Percentiles rank a stretch among this genome's conserved stretches.
These are phyloP conservation scores for Anas platyrhynchos DNA, from an alignment of 2,113 vertebrate species.

Conservation along the genomic window DNA sequence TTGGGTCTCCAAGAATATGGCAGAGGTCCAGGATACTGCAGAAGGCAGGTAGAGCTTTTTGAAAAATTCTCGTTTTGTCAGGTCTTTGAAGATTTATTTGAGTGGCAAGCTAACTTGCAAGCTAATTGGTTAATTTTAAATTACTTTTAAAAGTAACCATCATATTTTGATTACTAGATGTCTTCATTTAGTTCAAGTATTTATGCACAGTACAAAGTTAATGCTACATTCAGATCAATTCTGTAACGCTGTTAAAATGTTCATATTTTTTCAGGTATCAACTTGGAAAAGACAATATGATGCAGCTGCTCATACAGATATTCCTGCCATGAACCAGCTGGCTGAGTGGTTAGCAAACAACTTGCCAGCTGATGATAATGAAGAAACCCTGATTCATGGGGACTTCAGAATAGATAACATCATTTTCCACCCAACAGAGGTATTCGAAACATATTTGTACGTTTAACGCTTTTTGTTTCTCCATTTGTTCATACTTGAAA, in stretches of 20 bases:
- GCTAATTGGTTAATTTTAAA: background rate
- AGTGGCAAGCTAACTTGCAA: background rate
- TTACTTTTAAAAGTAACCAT: background rate
- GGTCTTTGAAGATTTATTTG: background rate
- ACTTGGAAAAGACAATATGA: conserved; percentile 93
- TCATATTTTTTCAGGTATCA: conserved; percentile 79
- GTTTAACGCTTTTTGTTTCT: background rate
- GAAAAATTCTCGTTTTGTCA: background rate
- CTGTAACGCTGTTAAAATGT: background rate
- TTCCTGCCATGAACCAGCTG: conserved; percentile 87
- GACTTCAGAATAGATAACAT: conserved; percentile 91
- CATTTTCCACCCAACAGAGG: conserved; percentile 92
- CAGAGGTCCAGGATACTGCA: conserved; percentile 86
- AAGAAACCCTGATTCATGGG: conserved; percentile 88
- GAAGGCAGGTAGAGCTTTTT: conserved; percentile 84
- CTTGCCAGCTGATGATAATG: conserved; percentile 82
- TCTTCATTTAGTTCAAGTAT: background rate
- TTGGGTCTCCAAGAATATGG: conserved; percentile 85
- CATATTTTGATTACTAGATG: background rate
- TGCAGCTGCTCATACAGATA: conserved; percentile 82
- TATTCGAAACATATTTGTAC: conserved; percentile 9
- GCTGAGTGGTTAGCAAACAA: conserved; percentile 88
- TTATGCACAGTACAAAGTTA: background rate
- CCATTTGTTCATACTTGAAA: background rate
- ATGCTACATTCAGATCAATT: background rate